Evolutionary conservation across 2,113 vertebrate species (phyloP).

Genomic region (Phrynosoma platyrhinos): DNA sequence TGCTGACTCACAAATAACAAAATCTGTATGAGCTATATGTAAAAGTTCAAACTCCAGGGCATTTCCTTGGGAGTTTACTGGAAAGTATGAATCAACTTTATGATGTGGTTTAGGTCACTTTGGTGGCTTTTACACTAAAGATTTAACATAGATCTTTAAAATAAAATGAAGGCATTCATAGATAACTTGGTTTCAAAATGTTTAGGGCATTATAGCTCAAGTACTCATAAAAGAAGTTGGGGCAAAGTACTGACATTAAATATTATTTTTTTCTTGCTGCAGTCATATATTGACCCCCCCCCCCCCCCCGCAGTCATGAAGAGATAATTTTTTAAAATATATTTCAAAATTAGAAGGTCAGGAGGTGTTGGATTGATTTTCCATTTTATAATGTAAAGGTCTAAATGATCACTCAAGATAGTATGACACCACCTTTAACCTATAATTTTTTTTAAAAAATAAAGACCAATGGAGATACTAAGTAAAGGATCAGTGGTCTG

Average conservation of each 20-base stretch:
- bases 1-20: not conserved
- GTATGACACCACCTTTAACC: not conserved
- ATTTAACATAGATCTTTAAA: not conserved
- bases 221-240: not conserved
- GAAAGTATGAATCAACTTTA: not conserved
- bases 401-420: not conserved
- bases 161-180: not conserved
- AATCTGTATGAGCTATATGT: not conserved
- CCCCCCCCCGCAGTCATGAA: not conserved
- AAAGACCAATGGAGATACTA: not conserved
- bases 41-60: not conserved
- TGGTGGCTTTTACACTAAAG: not conserved
- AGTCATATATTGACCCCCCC: not conserved
- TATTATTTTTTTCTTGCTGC: not conserved
- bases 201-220: not conserved
- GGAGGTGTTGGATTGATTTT: not conserved
- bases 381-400: not conserved
- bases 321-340: not conserved
- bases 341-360: not conserved
- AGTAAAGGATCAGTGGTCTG: not conserved
- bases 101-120: not conserved
- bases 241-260: not conserved
- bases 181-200: not conserved
- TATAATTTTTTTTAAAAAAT: not conserved
- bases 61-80: not conserved